Evolutionary conservation across 2,797 vertebrate genomes (phyloP).

Genomic region (Poeciliopsis presidionis): DNA sequence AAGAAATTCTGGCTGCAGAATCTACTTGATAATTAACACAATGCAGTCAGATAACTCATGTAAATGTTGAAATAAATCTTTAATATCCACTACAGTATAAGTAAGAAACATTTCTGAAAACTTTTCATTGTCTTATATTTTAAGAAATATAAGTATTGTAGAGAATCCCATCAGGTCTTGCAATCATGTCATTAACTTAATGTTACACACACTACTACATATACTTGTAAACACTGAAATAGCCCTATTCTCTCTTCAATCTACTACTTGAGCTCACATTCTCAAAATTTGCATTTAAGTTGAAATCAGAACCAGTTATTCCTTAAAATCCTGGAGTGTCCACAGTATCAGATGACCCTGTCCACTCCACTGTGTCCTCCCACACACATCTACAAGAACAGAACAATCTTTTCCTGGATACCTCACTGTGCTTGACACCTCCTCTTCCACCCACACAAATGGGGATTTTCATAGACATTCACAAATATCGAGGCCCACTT

Average conservation of each 20-base stretch:
- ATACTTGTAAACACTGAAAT: background rate
- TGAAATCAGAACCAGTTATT: slow-evolving; percentile 48
- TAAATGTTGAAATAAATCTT: background rate
- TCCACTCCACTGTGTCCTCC: slow-evolving; percentile 68
- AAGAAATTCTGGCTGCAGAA: background rate
- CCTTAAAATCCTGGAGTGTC: slow-evolving; percentile 77
- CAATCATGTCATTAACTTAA: background rate
- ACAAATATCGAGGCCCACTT: slow-evolving; percentile 32
- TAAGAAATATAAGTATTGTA: background rate
- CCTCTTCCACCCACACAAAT: slow-evolving; percentile 61
- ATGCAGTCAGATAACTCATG: background rate
- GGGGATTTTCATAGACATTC: slow-evolving; percentile 34
- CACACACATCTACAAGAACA: slow-evolving; percentile 62
- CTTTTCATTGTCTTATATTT: background rate
- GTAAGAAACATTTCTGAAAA: background rate
- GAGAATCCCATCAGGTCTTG: background rate
- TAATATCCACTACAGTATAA: background rate
- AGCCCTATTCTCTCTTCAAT: background rate
- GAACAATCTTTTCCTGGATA: slow-evolving; percentile 69
- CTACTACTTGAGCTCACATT: background rate
- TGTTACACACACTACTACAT: background rate
- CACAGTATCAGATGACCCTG: slow-evolving; percentile 64
- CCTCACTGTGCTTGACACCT: slow-evolving; percentile 58
- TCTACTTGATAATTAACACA: background rate
- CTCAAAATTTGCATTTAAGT: slow-evolving; percentile 12